Conservation (phyloP, 1,140 invertebrate species). For the Drosophila obscura region DNA sequence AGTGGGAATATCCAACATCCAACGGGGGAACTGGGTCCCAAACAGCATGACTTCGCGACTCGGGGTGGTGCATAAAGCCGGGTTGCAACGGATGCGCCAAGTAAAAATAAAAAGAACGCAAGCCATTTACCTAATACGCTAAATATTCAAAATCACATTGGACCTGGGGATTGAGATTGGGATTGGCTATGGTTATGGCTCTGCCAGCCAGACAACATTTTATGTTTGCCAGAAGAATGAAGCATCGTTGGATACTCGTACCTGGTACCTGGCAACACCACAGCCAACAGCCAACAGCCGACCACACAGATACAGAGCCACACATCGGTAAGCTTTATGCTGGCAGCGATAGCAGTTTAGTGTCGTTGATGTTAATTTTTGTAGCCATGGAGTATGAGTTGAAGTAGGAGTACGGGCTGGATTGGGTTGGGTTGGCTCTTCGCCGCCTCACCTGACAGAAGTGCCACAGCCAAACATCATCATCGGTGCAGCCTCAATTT, state of each 20-base stretch:
- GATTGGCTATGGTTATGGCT: slow-evolving; percentile 9
- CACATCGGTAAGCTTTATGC: slow-evolving; percentile 29
- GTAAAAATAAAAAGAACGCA: slow-evolving; percentile 65
- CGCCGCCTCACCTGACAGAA: neutral
- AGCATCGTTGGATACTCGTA: neutral
- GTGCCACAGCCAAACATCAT: slow-evolving; percentile 43
- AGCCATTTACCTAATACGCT: slow-evolving; percentile 81
- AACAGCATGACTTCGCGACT: slow-evolving; percentile 47
- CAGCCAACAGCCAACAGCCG: slow-evolving; percentile 8
- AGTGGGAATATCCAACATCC: too few relatives aligned
- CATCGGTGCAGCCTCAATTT: slow-evolving; percentile 72
- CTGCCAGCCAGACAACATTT: slow-evolving; percentile 59
- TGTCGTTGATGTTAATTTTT: slow-evolving; percentile 77
- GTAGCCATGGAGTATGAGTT: slow-evolving; percentile 32
- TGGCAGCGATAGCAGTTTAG: slow-evolving; percentile 71
- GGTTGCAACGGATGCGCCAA: slow-evolving; percentile 74
- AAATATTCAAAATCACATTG: slow-evolving; percentile 81
- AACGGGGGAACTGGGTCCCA: neutral
- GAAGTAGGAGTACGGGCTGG: slow-evolving; percentile 12
- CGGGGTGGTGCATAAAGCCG: slow-evolving; percentile 33
- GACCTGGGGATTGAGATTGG: slow-evolving; percentile 5
- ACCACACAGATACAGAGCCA: slow-evolving; percentile 21
- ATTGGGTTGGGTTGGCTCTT: too few relatives aligned
- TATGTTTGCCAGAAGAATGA: slow-evolving; percentile 50
- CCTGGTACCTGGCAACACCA: neutral